A percentile compares a stretch with the other conserved stretches of the same genome.
phyloP scores from a whole-genome alignment of 2,888 invertebrate genomes.

The Chrysolina haemoptera region DNA sequence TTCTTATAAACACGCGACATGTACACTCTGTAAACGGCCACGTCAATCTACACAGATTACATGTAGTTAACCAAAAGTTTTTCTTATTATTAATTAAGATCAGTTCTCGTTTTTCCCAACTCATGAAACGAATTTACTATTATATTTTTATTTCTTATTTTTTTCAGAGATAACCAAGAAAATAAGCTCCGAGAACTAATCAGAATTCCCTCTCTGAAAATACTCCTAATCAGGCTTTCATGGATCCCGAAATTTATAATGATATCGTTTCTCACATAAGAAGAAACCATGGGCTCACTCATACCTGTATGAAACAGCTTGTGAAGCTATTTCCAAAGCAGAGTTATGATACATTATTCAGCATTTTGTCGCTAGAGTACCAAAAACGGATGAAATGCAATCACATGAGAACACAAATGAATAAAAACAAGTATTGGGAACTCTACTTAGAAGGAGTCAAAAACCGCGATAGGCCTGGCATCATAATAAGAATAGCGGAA shows the following conservation, averaged over 20 bases:
- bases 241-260: slow-evolving; percentile 51
- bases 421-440: slow-evolving; percentile 70
- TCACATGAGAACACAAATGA: slow-evolving; percentile 75
- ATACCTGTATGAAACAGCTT: slow-evolving; percentile 53
- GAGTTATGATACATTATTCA: slow-evolving; percentile 76
- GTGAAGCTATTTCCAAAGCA: slow-evolving; percentile 74
- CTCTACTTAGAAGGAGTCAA: slow-evolving; percentile 68
- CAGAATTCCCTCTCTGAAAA: too few relatives aligned
- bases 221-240: neutral
- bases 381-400: slow-evolving; percentile 77
- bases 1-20: too few relatives aligned
- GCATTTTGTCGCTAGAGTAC: slow-evolving; percentile 79
- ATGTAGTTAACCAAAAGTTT: too few relatives aligned
- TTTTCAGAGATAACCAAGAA: too few relatives aligned
- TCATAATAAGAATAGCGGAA: slow-evolving; percentile 75
- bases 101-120: too few relatives aligned
- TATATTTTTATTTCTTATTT: too few relatives aligned
- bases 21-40: too few relatives aligned
- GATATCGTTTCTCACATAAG: slow-evolving; percentile 50
- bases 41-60: too few relatives aligned
- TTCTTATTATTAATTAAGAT: too few relatives aligned
- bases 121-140: too few relatives aligned
- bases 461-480: slow-evolving; percentile 72
- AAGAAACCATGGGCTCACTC: slow-evolving; percentile 54
- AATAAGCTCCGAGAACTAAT: too few relatives aligned